A percentile compares a stretch with the other conserved stretches of the same genome.
Conservation (phyloP, 2,888 invertebrate species). For the Euproctis similis region DNA sequence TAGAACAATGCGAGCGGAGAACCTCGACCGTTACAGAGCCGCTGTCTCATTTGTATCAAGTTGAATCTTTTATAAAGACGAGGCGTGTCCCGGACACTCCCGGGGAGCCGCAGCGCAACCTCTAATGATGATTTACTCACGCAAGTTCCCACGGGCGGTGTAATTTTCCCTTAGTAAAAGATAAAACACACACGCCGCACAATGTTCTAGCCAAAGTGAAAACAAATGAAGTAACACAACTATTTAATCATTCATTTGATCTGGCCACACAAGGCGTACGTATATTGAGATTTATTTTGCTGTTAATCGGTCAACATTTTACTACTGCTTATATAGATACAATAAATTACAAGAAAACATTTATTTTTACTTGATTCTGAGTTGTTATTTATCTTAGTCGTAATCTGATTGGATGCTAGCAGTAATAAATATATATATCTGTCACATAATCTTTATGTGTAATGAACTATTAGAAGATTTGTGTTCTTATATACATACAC, state of each 20-base stretch:
- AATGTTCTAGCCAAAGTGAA: conserved; percentile 62
- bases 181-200: conserved; percentile 38
- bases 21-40: conserved; percentile 45
- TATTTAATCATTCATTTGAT: conserved; percentile 69
- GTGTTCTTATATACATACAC: too few species aligned
- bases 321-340: too few species aligned
- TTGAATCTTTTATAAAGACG: conserved; percentile 71
- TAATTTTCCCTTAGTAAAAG: conserved; percentile 63
- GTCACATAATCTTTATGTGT: too few species aligned
- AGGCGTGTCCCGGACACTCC: conserved; percentile 56
- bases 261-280: conserved; percentile 37
- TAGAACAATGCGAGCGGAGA: too few species aligned
- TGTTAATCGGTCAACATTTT: conserved; percentile 50
- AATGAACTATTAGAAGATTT: too few species aligned
- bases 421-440: too few species aligned
- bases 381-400: too few species aligned
- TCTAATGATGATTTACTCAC: conserved; percentile 69
- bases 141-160: conserved; percentile 58
- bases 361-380: too few species aligned
- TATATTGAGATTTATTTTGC: conserved; percentile 64
- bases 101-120: conserved; percentile 30
- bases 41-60: conserved; percentile 58
- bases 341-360: too few species aligned
- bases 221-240: conserved; percentile 65
- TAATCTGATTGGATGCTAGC: too few species aligned